Percentiles rank a stretch among this genome's conserved stretches.
Evolutionary conservation across 2,113 vertebrate genomes (phyloP).

Genomic region (Dolichotis patagonum): DNA sequence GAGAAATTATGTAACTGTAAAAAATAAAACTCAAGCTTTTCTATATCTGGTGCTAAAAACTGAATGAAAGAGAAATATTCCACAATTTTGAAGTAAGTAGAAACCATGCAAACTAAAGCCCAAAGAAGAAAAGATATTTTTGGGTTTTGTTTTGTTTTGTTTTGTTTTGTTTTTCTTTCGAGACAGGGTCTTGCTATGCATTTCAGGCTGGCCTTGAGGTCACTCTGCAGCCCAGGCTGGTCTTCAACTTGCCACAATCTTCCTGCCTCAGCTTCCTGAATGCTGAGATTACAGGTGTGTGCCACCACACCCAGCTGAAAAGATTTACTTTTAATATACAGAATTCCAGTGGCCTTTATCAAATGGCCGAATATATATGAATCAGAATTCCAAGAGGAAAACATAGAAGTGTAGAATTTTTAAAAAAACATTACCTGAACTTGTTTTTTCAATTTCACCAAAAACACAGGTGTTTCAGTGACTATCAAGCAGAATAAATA

Average conservation of each 20-base stretch:
- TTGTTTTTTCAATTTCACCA: neutral
- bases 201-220: too few species aligned
- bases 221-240: too few species aligned
- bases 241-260: too few species aligned
- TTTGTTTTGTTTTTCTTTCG: too few species aligned
- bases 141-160: too few species aligned
- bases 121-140: neutral
- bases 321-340: neutral
- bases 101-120: neutral
- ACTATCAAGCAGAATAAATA: neutral
- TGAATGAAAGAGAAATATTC: neutral
- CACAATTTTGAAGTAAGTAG: neutral
- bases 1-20: neutral
- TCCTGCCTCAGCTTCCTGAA: too few species aligned
- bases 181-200: too few species aligned
- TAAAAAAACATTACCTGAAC: neutral
- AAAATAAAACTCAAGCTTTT: neutral
- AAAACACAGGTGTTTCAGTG: neutral
- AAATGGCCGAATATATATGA: neutral
- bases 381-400: neutral
- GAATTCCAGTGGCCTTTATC: neutral
- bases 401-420: neutral
- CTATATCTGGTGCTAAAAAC: neutral
- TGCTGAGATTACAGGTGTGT: too few species aligned
- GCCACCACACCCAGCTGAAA: too few species aligned